These are phyloP conservation scores for Notarius lentiginosus DNA, from an alignment of 2,113 vertebrate genomes.

Conservation along the genomic window DNA sequence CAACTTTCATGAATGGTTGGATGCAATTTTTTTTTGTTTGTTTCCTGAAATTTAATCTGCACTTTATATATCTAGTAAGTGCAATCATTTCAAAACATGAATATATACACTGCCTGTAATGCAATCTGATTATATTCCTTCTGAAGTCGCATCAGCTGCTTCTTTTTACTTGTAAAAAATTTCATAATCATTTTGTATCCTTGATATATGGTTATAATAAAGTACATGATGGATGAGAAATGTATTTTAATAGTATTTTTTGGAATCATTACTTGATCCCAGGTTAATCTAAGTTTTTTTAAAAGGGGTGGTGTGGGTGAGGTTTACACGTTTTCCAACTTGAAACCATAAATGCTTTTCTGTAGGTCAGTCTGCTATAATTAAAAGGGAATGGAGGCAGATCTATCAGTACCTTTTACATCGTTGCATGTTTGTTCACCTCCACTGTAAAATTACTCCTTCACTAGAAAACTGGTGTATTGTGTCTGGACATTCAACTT, in stretches of 20 bases:
- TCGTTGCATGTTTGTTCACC: too few species aligned
- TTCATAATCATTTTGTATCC: conserved; percentile 1
- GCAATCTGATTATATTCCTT: background rate
- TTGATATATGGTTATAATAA: conserved; percentile 3
- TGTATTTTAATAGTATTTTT: background rate
- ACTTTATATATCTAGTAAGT: background rate
- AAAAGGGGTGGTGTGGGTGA: background rate
- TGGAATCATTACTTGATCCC: background rate
- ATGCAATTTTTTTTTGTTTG: background rate
- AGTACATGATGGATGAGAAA: background rate
- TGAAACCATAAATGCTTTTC: background rate
- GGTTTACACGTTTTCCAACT: background rate
- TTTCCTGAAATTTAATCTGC: conserved; percentile 7
- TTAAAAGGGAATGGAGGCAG: background rate
- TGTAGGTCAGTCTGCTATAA: background rate
- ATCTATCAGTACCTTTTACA: background rate
- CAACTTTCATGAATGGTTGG: background rate
- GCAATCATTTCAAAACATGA: background rate
- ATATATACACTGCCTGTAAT: conserved; percentile 15
- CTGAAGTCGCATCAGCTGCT: background rate
- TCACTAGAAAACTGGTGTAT: background rate
- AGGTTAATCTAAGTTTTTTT: background rate
- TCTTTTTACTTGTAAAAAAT: background rate
- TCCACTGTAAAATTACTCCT: too few species aligned
- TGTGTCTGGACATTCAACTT: background rate